Evolutionary conservation across 2,888 invertebrate species (phyloP), one percentile per base, ranked within the genome.

Genomic region (Leptinotarsa peninsularis): DNA sequence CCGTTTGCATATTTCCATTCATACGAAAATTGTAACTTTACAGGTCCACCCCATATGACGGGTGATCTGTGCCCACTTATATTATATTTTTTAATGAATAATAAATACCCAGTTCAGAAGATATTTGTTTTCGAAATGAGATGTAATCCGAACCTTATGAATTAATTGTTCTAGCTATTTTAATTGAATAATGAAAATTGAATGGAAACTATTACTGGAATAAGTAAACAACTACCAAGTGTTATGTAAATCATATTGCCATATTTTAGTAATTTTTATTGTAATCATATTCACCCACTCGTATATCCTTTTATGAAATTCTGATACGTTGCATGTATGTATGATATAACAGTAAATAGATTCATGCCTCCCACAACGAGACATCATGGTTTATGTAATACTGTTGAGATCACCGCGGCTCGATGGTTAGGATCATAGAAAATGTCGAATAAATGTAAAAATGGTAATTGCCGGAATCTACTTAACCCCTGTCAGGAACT

Each of bases 271-370:
- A 27, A 23, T 58, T 58, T 58, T 58, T 23, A 21, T 23, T 14
- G 21, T 58, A 58, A 58, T 58, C n/a, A 58, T 58, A 21, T 21
- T 58, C 58, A 21, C 58, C 58, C 58, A 58, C 58, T 58, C 58
- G 58, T 58, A 17, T 23, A 14, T 23, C 58, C 58, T 58, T 23
- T 23, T 23, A 23, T 58, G 58, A 58, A 23, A 58, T 58, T 58
- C 58, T 21, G 21, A 58, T 58, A 23, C 10, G 27, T 23, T 58
- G 58, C 58, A 58, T 58, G 23, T 17, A 58, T 58, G 58, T 58
- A 58, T 68, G 67, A 68, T 68, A 52, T 68, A 67, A 67, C 67
- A 67, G 49, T 50, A 23, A 23, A 67, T 67, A 50, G 49, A 49
- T 67, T 67, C 66, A 49, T 66, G 49, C 49, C 67, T 50, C 67